These are phyloP conservation scores for human DNA, from an alignment of 2,113 vertebrate genomes.

Conservation along the genomic window DNA sequence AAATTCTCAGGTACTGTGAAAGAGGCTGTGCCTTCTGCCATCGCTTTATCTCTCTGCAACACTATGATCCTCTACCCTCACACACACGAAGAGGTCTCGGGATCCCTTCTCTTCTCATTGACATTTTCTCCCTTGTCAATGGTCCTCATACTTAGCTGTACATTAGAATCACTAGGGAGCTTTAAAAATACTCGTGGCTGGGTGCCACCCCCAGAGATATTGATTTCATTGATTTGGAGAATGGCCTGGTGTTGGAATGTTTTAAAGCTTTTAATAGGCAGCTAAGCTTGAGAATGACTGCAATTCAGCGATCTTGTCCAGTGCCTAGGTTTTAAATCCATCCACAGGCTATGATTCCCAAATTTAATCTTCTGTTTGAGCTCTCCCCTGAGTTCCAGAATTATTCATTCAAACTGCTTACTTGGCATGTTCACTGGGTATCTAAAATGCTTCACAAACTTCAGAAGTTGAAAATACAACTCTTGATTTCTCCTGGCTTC, in stretches of 20 bases:
- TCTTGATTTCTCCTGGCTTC: neutral
- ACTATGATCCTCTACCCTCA: neutral
- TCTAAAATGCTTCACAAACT: neutral
- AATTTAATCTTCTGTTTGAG: neutral
- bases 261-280: neutral
- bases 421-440: neutral
- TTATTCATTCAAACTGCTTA: neutral
- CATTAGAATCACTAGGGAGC: neutral
- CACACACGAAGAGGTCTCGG: neutral
- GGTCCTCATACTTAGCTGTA: neutral
- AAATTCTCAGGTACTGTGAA: neutral
- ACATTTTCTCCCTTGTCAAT: neutral
- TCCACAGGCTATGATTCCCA: neutral
- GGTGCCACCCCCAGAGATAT: neutral
- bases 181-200: neutral
- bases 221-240: neutral
- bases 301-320: neutral
- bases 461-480: neutral
- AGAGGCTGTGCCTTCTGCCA: neutral
- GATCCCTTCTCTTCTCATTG: neutral
- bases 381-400: neutral
- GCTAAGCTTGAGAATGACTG: neutral
- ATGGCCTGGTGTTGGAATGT: neutral
- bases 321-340: neutral
- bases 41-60: neutral